Evolutionary conservation across 2,797 vertebrate genomes (phyloP).

Genomic region (Rhabdophis nuchalis): DNA sequence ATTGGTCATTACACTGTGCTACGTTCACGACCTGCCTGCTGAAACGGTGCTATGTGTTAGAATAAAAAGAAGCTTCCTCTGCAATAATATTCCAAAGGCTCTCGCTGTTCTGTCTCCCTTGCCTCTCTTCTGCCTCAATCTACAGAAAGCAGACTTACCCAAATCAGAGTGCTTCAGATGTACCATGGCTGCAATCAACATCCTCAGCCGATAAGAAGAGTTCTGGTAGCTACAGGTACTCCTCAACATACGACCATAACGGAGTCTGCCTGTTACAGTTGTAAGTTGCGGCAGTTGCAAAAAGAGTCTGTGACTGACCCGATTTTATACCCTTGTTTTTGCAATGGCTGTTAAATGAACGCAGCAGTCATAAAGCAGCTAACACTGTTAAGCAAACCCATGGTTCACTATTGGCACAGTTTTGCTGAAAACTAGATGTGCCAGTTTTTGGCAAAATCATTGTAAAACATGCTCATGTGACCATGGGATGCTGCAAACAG

Average conservation of each 20-base stretch:
- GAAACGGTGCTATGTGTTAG: neutral
- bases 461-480: neutral
- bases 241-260: neutral
- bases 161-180: neutral
- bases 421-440: neutral
- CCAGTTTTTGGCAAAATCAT: neutral
- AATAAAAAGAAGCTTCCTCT: neutral
- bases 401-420: neutral
- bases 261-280: neutral
- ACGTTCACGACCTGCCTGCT: conserved; percentile 9
- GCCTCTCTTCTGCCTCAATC: neutral
- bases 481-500: neutral
- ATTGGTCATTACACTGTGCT: conserved; percentile 26
- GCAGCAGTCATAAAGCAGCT: neutral
- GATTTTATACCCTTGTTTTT: neutral
- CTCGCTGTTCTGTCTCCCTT: neutral
- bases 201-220: neutral
- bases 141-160: neutral
- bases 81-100: neutral
- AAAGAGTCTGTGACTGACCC: neutral
- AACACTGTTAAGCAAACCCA: neutral
- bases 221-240: neutral
- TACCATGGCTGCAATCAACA: neutral
- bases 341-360: neutral
- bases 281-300: neutral